Evolutionary conservation across 2,113 vertebrate species (phyloP), one percentile per base, ranked within the genome.

Genomic region (Helogale parvula): DNA sequence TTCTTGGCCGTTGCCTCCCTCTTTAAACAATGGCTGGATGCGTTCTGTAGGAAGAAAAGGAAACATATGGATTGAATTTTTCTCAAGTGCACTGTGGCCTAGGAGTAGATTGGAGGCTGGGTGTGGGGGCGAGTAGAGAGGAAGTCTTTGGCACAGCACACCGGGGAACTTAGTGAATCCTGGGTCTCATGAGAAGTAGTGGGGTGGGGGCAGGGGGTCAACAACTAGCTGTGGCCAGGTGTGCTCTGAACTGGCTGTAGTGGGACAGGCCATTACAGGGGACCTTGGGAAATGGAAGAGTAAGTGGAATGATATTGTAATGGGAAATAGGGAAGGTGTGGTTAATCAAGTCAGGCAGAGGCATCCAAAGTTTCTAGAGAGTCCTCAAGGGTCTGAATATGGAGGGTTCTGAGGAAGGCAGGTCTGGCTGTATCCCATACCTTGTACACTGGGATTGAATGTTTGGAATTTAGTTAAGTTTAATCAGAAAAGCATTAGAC

Each of bases 51-150:
- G 92, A 96, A 97, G 84, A 96, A 97, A 95, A 97, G 93, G 97
- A 97, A 98, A 97, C 97, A 98, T 97, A 97, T 97, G 98, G 97
- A 96, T 96, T 98, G 88, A 96, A 97, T 98, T 98, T 97, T 95
- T 84, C 95, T 85, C 47, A 90, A 98, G 72, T 92, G 77, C 90
- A 79, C 92, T 68, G 71, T 92, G 88, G 90, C 93, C 95, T 93
- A 82, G 38, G 95, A 92, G 33, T 81, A 50, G 38, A 76, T 25
- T 77, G 87, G 93, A 92, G 90, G 66, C 80, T 88, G 77, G 31
- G 60, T 57, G 84, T 91, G 82, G 29, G 82, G 8, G 35, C 76
- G 63, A 31, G 31, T 31, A 57, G 66, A 77, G 41, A 57, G 41
- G 74, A 85, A 93, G 63, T 60, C 76, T 97, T 93, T 97, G 96